Base-by-base conservation (phyloP, 2,113 vertebrate species). In the Oncorhynchus nerka region DNA sequence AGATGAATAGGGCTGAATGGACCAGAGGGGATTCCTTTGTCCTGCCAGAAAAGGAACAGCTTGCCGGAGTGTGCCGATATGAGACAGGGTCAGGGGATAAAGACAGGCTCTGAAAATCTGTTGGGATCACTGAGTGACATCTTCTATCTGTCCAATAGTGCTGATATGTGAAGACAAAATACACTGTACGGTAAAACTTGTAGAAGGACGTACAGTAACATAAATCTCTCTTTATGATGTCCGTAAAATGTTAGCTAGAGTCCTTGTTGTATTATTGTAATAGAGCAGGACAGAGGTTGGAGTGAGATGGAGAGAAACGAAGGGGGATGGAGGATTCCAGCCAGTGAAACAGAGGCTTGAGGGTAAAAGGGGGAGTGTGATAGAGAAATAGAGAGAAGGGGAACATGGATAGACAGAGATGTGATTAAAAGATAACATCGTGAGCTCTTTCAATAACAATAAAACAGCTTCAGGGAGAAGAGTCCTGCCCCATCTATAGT, bases 21-120 rank as follows among this genome's bases (percentile, higher is more conserved):
- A 8, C 66, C 68, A 1, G 28, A 24, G 20, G 39, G 39, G 22
- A 45, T 84, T 86, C 79, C 84, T 90, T 91, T 93, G 91, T 91
- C 79, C 68, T 71, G 24, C 32, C 86, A 82, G 39, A 45, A 45
- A 45, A 45, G 84, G 73, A 91, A 84, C 91, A 93, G 92, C 89
- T 91, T 94, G 92, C 85, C 1, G 82, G 83, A 93, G 92, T 93
- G 91, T 93, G 92, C 82, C 77, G 68, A 85, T 87, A 88, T 87
- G 85, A 86, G 70, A 84, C 84, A 66, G 55, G 39, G 39, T 45
- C 39, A 45, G 9, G 39, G 39, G 39, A 45, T 45, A 11, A 45
- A 45, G 39, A 45, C 39, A 45, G 39, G 39, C 8, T 45, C 39
- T 11, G 39, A 9, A 9, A 39, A 9, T 45, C 39, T 45, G 39